Conservation (phyloP, 2,113 vertebrate genomes). For the Chascanopsetta lugubris region DNA sequence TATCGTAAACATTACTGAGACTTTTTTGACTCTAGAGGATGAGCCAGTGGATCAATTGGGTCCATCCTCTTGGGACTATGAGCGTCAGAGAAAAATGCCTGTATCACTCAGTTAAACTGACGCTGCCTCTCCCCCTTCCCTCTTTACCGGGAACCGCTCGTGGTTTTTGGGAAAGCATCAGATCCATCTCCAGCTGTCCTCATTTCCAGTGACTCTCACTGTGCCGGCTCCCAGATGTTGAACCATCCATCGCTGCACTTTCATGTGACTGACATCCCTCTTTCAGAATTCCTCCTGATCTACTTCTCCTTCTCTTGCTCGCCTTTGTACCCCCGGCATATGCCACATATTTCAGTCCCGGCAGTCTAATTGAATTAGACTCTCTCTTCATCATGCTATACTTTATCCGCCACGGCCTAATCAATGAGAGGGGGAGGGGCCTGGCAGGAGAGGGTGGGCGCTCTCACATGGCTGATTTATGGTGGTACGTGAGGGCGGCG, state of each 20-base stretch:
- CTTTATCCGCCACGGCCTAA: conserved; percentile 61
- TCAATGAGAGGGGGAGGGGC: conserved; percentile 63
- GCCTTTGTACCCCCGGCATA: conserved; percentile 32
- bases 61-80: not conserved
- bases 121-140: too few species aligned
- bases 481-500: conserved; percentile 28
- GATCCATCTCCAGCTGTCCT: not conserved
- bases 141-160: not conserved
- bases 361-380: conserved; percentile 72
- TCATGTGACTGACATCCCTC: conserved; percentile 26
- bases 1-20: too few species aligned
- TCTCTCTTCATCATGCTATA: conserved; percentile 64
- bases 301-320: conserved; percentile 3
- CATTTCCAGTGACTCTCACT: not conserved
- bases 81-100: not conserved
- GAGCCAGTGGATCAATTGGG: too few species aligned
- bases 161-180: not conserved
- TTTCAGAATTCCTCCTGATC: conserved; percentile 27
- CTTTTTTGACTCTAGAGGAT: too few species aligned
- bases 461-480: conserved; percentile 71
- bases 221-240: not conserved
- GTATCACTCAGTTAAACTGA: too few species aligned
- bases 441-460: conserved; percentile 48
- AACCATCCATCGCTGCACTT: conserved; percentile 60
- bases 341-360: conserved; percentile 55